These are phyloP conservation scores for Augochlorella aurata DNA, from an alignment of 2,888 invertebrate species.

Conservation along the genomic window DNA sequence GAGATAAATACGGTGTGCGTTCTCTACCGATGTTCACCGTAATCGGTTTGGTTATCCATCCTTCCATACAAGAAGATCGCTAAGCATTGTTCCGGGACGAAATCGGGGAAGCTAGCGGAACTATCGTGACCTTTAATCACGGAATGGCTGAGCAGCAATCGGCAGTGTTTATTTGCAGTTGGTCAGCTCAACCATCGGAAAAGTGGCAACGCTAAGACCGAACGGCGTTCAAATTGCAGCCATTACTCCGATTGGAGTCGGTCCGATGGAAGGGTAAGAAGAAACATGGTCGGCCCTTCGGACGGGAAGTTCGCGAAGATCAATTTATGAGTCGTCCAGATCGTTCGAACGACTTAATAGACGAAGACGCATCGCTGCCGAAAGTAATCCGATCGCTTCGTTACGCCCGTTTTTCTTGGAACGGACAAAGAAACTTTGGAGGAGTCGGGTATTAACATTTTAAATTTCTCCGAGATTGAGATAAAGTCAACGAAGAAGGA, in stretches of 20 bases:
- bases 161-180: conserved; percentile 14
- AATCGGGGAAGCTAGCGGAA: neutral
- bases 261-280: neutral
- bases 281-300: neutral
- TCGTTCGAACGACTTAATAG: neutral
- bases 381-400: neutral
- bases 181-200: conserved; percentile 14
- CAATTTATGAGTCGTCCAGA: neutral
- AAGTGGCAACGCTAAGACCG: neutral
- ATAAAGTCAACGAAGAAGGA: neutral
- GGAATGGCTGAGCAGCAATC: conserved; percentile 21
- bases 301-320: neutral
- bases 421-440: neutral
- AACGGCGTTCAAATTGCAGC: conserved; percentile 31
- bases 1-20: neutral
- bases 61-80: neutral
- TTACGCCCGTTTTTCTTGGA: neutral
- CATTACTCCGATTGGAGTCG: conserved; percentile 30
- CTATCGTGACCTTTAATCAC: conserved; percentile 26
- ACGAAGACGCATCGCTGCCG: neutral
- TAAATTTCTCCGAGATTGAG: neutral
- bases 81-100: neutral
- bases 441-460: neutral
- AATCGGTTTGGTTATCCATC: neutral
- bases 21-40: neutral